phyloP scores from a whole-genome alignment of 1,140 invertebrate genomes.

The Hirudo medicinalis region DNA sequence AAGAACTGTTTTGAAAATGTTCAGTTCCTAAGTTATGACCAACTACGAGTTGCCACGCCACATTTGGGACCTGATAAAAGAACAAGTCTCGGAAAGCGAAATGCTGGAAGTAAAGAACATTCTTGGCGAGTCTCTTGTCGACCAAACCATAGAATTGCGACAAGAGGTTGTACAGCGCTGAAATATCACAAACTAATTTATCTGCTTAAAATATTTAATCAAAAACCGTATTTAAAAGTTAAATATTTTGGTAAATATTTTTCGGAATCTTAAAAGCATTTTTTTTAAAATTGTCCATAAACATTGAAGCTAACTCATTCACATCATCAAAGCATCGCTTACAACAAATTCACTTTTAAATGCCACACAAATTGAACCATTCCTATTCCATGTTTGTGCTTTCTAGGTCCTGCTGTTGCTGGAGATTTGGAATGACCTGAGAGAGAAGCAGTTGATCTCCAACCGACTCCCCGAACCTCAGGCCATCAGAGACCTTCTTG shows the following conservation, averaged over 20 bases:
- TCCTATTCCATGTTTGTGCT: too few species aligned
- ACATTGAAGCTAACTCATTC: too few species aligned
- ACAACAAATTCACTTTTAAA: too few species aligned
- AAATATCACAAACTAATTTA: neutral
- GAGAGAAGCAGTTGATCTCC: too few species aligned
- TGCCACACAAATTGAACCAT: too few species aligned
- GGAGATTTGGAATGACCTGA: neutral
- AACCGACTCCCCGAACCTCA: neutral
- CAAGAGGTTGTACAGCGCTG: neutral
- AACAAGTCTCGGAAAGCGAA: neutral
- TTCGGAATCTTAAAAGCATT: too few species aligned
- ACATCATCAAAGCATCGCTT: too few species aligned
- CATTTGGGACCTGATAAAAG: neutral
- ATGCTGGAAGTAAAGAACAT: neutral
- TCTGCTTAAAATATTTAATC: too few species aligned
- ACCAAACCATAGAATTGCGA: constrained; percentile 2
- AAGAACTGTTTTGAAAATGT: neutral
- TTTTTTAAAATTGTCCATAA: too few species aligned
- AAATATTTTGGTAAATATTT: neutral
- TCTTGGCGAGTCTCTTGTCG: neutral
- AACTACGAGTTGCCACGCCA: neutral
- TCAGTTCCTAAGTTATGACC: neutral
- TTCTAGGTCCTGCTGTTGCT: neutral
- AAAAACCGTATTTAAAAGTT: too few species aligned
- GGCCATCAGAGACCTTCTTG: neutral